phyloP scores from a whole-genome alignment of 1,140 invertebrate species.

The Uloborus diversus region DNA sequence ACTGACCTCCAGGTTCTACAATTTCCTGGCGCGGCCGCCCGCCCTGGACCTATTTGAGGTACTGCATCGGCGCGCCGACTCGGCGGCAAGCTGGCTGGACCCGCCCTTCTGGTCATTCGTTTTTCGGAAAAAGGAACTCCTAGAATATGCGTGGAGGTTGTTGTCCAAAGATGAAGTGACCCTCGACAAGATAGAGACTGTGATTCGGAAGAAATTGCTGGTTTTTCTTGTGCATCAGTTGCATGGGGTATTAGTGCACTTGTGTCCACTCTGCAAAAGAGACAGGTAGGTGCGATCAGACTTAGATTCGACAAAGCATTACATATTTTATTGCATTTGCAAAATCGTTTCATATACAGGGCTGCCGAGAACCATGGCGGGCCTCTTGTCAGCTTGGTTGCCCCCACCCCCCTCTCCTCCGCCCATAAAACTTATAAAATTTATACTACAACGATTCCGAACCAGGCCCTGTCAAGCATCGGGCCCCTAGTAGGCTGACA shows the following conservation, averaged over 20 bases:
- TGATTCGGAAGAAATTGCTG: background rate
- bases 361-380: no score
- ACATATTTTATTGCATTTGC: no score
- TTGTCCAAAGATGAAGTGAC: constrained; percentile 16
- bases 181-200: background rate
- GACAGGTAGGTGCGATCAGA: constrained; percentile 40
- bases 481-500: no score
- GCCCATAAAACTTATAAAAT: no score
- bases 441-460: no score
- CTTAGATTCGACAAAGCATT: no score
- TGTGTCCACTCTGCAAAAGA: constrained; percentile 17
- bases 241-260: background rate
- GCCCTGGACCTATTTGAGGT: background rate
- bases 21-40: constrained; percentile 22
- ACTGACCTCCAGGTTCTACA: background rate
- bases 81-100: background rate
- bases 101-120: background rate
- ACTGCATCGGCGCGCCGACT: background rate
- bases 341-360: no score
- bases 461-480: no score
- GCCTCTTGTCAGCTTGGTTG: no score
- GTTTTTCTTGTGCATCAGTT: background rate
- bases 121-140: constrained; percentile 7
- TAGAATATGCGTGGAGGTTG: constrained; percentile 21
- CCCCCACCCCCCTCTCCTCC: no score